Evolutionary conservation across 2,797 vertebrate genomes (phyloP).

Genomic region (Periophthalmus magnuspinnatus): DNA sequence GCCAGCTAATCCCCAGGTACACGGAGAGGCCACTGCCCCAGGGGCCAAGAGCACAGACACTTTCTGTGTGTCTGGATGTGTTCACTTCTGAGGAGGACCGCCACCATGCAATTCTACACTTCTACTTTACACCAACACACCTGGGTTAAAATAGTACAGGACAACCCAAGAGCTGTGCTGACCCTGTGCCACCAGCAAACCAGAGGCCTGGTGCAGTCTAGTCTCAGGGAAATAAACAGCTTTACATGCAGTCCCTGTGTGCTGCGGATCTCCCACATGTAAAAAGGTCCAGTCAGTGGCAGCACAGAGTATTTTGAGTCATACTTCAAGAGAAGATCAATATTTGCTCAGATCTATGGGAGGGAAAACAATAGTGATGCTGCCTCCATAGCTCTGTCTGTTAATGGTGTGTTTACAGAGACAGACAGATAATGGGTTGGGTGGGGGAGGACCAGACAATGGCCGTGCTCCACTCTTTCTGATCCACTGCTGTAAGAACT

Average conservation of each 20-base stretch:
- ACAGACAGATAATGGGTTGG: conserved; percentile 72
- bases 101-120: conserved; percentile 26
- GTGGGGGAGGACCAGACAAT: conserved; percentile 55
- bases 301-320: conserved; percentile 69
- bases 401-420: conserved; percentile 78
- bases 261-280: conserved; percentile 58
- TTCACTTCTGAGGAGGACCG: conserved; percentile 21
- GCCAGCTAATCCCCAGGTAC: conserved; percentile 65
- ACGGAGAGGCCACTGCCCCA: conserved; percentile 45
- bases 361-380: conserved; percentile 74
- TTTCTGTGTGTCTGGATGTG: conserved; percentile 24
- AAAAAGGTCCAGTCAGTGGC: conserved; percentile 66
- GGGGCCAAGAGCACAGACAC: conserved; percentile 37
- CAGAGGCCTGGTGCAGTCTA: conserved; percentile 40
- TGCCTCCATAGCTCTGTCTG: conserved; percentile 69
- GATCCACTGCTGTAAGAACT: conserved; percentile 50
- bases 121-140: conserved; percentile 36
- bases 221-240: conserved; percentile 52
- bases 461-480: conserved; percentile 53
- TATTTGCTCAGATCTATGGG: conserved; percentile 76
- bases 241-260: conserved; percentile 34
- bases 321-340: conserved; percentile 76
- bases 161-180: conserved; percentile 36
- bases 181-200: conserved; percentile 48
- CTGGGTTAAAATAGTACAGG: conserved; percentile 56